Evolutionary conservation across 1,140 invertebrate genomes (phyloP).

Genomic region (Lethocerus indicus): DNA sequence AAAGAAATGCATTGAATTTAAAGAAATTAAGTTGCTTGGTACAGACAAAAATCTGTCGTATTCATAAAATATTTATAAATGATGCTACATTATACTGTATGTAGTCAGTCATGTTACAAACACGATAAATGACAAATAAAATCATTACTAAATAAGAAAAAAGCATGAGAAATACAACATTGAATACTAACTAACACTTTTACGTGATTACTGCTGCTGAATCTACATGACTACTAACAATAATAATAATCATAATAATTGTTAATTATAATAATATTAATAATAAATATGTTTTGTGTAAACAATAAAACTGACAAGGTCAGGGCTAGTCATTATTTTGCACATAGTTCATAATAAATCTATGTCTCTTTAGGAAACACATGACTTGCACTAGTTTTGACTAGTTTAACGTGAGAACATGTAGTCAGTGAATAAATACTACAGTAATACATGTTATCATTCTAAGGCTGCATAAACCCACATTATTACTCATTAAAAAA

Average conservation of each 20-base stretch:
- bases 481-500: not conserved
- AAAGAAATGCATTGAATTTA: not conserved
- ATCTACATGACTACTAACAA: constrained; percentile 16
- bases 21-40: not conserved
- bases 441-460: constrained; percentile 1
- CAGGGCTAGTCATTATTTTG: constrained; percentile 6
- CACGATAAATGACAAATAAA: constrained; percentile 4
- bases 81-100: not conserved
- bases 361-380: constrained; percentile 18
- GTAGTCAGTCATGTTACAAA: not conserved
- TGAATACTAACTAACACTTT: constrained; percentile 16
- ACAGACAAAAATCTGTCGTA: not conserved
- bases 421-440: not conserved
- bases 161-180: constrained; percentile 14
- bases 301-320: constrained; percentile 13
- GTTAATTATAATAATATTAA: constrained; percentile 12
- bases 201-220: constrained; percentile 16
- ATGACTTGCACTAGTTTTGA: constrained; percentile 20
- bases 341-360: not conserved
- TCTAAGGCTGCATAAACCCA: constrained; percentile 10
- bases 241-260: constrained; percentile 16
- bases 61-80: not conserved
- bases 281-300: constrained; percentile 15
- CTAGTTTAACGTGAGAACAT: constrained; percentile 13
- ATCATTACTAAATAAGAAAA: constrained; percentile 10